Conservation (phyloP, 2,888 invertebrate species). For the Erebia ligea region DNA sequence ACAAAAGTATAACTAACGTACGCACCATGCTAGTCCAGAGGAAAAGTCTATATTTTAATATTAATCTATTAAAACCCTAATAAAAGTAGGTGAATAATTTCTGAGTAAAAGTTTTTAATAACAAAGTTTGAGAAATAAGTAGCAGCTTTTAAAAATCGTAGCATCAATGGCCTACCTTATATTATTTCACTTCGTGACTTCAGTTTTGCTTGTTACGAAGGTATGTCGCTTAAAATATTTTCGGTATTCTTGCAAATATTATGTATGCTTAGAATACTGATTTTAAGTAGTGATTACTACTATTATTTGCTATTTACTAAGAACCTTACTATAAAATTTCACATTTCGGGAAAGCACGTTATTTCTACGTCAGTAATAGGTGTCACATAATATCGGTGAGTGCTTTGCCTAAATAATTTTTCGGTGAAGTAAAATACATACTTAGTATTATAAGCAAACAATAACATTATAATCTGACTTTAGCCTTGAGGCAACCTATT, state of each 20-base stretch:
- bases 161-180: slow-evolving; percentile 49
- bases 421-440: too few species aligned
- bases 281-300: slow-evolving; percentile 43
- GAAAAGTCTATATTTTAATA: too few species aligned
- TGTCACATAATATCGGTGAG: too few species aligned
- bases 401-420: too few species aligned
- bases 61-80: too few species aligned
- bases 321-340: background rate
- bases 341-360: too few species aligned
- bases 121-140: background rate
- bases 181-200: slow-evolving; percentile 69
- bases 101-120: too few species aligned
- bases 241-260: slow-evolving; percentile 73
- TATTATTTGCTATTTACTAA: slow-evolving; percentile 18
- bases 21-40: too few species aligned
- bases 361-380: too few species aligned
- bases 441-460: background rate
- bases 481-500: background rate
- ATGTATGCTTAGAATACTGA: slow-evolving; percentile 51
- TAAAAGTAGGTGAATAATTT: too few species aligned
- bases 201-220: slow-evolving; percentile 68
- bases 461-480: background rate
- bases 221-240: slow-evolving; percentile 75
- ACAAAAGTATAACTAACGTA: too few species aligned
- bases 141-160: slow-evolving; percentile 33